A percentile compares a stretch with the other conserved stretches of the same genome.
Evolutionary conservation across 2,113 vertebrate genomes (phyloP).

Genomic region (Pica pica): DNA sequence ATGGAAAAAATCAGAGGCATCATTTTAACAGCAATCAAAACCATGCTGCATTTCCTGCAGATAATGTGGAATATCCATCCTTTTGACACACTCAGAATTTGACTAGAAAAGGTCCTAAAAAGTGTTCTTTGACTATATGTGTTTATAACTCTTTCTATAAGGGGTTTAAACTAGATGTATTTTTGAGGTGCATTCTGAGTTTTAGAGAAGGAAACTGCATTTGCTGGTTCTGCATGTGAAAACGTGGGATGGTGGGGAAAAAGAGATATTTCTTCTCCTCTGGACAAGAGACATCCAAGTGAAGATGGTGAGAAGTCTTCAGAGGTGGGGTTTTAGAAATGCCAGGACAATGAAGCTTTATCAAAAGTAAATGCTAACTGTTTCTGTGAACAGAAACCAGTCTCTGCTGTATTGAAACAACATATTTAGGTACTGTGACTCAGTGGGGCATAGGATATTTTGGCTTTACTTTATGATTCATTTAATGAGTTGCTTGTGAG

Average conservation of each 20-base stretch:
- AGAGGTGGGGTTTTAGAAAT: not conserved
- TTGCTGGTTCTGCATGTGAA: not conserved
- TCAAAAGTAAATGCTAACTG: not conserved
- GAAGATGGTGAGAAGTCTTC: not conserved
- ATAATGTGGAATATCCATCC: not conserved
- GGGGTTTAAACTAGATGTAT: not conserved
- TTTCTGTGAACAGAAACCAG: not conserved
- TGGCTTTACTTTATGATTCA: not conserved
- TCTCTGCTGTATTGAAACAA: not conserved
- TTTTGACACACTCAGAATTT: not conserved
- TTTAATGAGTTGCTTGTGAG: not conserved
- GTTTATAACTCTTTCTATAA: not conserved
- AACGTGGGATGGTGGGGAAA: not conserved
- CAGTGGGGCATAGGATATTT: not conserved
- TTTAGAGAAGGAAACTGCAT: not conserved
- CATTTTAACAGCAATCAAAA: not conserved
- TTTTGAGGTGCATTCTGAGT: not conserved
- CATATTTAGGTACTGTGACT: not conserved
- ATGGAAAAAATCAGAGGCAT: accelerated
- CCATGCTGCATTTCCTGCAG: not conserved
- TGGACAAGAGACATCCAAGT: not conserved
- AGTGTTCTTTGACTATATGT: not conserved
- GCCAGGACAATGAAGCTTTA: not conserved
- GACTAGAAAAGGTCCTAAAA: not conserved
- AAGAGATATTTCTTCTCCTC: not conserved